Percentiles rank a stretch among this genome's conserved stretches.
phyloP scores from a whole-genome alignment of 2,113 vertebrate species.

The Charadrius vociferus region DNA sequence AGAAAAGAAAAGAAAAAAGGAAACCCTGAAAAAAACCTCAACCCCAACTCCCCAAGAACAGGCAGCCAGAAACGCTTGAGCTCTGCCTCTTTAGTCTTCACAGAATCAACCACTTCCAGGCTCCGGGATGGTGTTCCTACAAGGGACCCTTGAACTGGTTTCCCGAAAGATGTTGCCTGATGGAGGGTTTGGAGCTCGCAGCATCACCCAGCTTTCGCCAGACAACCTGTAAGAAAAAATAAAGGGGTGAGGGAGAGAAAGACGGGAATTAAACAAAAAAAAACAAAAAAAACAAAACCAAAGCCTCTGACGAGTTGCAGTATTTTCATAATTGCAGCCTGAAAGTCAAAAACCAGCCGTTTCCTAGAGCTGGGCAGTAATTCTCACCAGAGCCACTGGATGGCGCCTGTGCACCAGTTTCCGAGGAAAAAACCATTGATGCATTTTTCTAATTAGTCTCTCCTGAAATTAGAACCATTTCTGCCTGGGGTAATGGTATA shows the following conservation, averaged over 20 bases:
- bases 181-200: constrained; percentile 92
- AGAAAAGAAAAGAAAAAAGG: too few species aligned
- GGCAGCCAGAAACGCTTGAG: constrained; percentile 27
- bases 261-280: neutral
- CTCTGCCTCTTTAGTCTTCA: constrained; percentile 24
- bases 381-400: constrained; percentile 10
- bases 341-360: neutral
- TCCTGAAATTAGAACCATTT: constrained; percentile 49
- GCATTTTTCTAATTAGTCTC: constrained; percentile 45
- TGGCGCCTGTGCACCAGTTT: constrained; percentile 6
- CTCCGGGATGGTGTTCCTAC: constrained; percentile 59
- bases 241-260: neutral
- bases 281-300: neutral
- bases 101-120: neutral
- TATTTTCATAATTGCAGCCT: neutral
- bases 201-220: constrained; percentile 97
- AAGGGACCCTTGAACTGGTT: constrained; percentile 99
- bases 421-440: neutral
- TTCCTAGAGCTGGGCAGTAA: neutral
- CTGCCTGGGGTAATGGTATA: constrained; percentile 39
- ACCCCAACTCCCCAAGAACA: neutral
- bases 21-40: constrained; percentile 35
- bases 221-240: constrained; percentile 84
- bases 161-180: constrained; percentile 96
- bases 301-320: neutral